A percentile compares a stretch with the other conserved stretches of the same genome.
Conservation (phyloP, 1,140 invertebrate species). For the Mactra quadrangularis region DNA sequence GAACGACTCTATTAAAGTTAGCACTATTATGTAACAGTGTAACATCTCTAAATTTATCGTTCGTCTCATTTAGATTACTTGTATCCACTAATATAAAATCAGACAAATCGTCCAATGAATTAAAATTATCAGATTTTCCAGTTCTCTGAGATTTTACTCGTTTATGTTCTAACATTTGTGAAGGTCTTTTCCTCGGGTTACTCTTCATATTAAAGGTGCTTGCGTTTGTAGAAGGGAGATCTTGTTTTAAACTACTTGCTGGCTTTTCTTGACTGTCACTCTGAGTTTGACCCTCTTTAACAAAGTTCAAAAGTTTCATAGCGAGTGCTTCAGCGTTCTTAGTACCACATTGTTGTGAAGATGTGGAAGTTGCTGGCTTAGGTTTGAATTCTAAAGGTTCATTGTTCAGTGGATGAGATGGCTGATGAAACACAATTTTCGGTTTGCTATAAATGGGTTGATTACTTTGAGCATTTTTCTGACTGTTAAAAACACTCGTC, state of each 20-base stretch:
- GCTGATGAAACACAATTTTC: slow-evolving; percentile 65
- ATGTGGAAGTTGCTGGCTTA: neutral
- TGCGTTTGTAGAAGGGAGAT: too few species aligned
- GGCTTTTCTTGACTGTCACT: neutral
- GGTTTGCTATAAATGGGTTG: slow-evolving; percentile 25
- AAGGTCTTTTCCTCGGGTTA: slow-evolving; percentile 3
- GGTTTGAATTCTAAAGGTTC: slow-evolving; percentile 18
- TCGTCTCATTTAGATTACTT: neutral
- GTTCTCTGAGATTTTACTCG: slow-evolving; percentile 9
- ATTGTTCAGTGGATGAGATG: slow-evolving; percentile 16
- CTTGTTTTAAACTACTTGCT: too few species aligned
- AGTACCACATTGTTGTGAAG: neutral
- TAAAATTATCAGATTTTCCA: neutral
- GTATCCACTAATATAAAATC: slow-evolving; percentile 51
- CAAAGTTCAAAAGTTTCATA: slow-evolving; percentile 47
- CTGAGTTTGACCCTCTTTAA: slow-evolving; percentile 12
- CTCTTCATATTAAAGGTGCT: too few species aligned
- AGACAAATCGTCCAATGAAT: slow-evolving; percentile 53
- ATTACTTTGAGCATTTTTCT: neutral
- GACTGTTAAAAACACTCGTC: neutral
- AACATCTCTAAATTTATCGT: neutral
- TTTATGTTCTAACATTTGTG: neutral
- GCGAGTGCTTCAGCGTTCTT: slow-evolving; percentile 39
- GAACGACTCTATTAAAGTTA: slow-evolving; percentile 54
- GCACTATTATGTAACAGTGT: slow-evolving; percentile 56